Evolutionary conservation across 2,888 invertebrate genomes (phyloP), one percentile per base, ranked within the genome.

Genomic region (Deilephila porcellus): DNA sequence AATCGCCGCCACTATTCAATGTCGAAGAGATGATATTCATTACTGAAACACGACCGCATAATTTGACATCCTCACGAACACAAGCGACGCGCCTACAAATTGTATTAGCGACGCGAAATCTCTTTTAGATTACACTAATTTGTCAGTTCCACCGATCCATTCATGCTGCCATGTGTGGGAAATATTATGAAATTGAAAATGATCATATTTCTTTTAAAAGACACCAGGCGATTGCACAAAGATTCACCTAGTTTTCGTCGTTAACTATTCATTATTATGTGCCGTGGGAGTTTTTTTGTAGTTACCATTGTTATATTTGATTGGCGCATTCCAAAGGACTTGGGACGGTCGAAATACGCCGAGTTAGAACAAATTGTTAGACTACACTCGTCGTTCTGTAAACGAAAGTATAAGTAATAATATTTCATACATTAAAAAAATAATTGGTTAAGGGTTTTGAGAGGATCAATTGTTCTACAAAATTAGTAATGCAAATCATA

Each of bases 161-260:
- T 93, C 93, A 91, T 90, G 82, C 80, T 76, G 75, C 80, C 85
- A 85, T 85, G 89, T 93, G 94, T 94, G 94, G 94, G 94, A 94
- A 94, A 85, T 81, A 83, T 94, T 93, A 91, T 93, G 94, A 94
- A 94, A 94, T 94, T 93, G 92, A 92, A 93, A 93, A 94, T 92
- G 92, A 94, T 94, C 93, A 91, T 94, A 93, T 94, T 93, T 94
- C 93, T 94, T 94, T 92, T 92, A 93, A 93, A 93, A 93, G 91
- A 93, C 93, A 91, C 93, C 81, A 86, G 88, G 84, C 90, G 87
- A 89, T 94, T 94, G 94, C 94, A 94, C 93, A 94, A 93, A 92
- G 94, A 94, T 94, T 94, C 94, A 94, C 94, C 94, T 94, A 94
- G 93, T 94, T 94, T 93, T 93, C 91, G 93, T 90, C 87, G 91